Conservation (phyloP, 2,113 vertebrate genomes). For the Triplophysa tibetana region DNA sequence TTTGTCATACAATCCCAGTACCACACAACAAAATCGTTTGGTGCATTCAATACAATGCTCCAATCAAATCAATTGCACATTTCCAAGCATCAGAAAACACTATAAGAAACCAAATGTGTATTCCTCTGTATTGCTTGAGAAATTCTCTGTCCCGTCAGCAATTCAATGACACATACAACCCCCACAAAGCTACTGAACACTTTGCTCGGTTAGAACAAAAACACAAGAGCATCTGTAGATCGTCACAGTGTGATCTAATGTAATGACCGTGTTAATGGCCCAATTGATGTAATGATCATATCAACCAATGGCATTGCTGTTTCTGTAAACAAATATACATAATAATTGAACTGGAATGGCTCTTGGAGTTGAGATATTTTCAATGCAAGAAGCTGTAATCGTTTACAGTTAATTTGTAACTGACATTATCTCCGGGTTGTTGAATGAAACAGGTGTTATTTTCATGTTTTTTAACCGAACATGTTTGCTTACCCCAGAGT, state of each 20-base stretch:
- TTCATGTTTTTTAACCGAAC: not conserved
- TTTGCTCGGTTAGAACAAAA: not conserved
- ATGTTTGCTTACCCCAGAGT: not conserved
- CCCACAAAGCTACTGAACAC: not conserved
- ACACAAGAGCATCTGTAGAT: not conserved
- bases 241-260: not conserved
- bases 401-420: not conserved
- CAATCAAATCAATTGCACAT: not conserved
- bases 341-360: conserved; percentile 9
- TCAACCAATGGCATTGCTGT: conserved; percentile 2
- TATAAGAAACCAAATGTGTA: too few relatives aligned
- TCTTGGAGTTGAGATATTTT: not conserved
- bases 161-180: not conserved
- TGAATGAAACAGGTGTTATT: conserved; percentile 34
- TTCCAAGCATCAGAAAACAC: not conserved
- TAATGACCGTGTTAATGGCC: conserved; percentile 21
- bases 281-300: conserved; percentile 14
- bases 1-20: not conserved
- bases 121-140: too few relatives aligned
- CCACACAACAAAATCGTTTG: not conserved
- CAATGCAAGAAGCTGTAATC: conserved; percentile 6
- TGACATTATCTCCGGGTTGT: not conserved
- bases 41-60: not conserved
- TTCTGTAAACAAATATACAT: conserved; percentile 1
- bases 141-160: not conserved